phyloP scores from a whole-genome alignment of 2,113 vertebrate genomes.

The Petromus typicus region DNA sequence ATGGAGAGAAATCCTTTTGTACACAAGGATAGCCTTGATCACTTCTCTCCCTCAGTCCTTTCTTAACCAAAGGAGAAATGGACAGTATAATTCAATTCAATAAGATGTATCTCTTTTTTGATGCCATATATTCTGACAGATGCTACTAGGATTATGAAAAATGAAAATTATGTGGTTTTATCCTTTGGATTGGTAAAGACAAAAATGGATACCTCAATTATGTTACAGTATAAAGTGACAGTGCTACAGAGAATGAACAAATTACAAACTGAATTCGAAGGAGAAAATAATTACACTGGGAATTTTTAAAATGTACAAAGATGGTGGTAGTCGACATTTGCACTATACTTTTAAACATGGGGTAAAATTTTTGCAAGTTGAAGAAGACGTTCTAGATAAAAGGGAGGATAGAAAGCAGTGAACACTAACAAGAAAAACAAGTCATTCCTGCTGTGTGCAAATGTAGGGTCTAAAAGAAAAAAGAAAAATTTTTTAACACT shows the following conservation, averaged over 20 bases:
- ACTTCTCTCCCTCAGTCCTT: neutral
- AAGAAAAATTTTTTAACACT: neutral
- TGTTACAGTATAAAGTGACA: neutral
- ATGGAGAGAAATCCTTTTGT: neutral
- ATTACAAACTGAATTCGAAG: neutral
- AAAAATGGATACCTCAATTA: neutral
- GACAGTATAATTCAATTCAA: neutral
- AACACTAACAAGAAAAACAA: neutral
- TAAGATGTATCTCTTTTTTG: neutral
- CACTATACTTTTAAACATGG: neutral
- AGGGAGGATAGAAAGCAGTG: neutral
- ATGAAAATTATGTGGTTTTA: neutral
- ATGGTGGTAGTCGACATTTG: neutral
- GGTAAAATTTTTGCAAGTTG: neutral
- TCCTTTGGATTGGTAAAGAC: neutral
- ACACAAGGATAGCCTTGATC: neutral
- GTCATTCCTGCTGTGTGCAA: neutral
- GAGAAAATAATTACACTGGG: neutral
- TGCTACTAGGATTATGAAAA: neutral
- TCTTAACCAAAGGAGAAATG: constrained; percentile 23
- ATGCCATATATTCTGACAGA: neutral
- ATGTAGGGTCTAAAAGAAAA: neutral
- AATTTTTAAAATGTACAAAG: neutral
- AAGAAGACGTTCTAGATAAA: neutral
- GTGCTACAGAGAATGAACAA: neutral